Percentiles rank a stretch among this genome's conserved stretches.
These are phyloP conservation scores for Drosophila repletoides DNA, from an alignment of 1,140 invertebrate species.

Conservation along the genomic window DNA sequence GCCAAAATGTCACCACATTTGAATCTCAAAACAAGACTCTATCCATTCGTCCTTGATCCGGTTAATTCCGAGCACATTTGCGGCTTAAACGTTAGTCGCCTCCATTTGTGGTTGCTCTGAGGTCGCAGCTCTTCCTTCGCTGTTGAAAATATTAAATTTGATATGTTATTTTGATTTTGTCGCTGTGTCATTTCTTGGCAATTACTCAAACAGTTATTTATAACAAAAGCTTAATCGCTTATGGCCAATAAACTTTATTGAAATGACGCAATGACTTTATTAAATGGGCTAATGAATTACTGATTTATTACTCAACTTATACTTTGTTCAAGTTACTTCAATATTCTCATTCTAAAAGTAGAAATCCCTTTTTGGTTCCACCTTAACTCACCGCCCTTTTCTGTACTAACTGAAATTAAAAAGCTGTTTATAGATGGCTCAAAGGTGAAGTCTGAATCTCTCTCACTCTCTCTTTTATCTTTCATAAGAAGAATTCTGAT, in stretches of 20 bases:
- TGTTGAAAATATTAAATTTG: conserved; percentile 8
- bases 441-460: no score
- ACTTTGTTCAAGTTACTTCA: no score
- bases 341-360: no score
- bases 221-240: conserved; percentile 7
- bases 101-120: neutral
- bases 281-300: neutral
- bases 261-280: conserved; percentile 1
- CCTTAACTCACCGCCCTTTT: no score
- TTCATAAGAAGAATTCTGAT: no score
- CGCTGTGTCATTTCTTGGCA: conserved; percentile 12
- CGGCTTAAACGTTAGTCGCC: neutral
- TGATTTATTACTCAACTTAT: neutral
- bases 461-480: no score
- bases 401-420: no score
- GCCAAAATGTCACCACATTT: conserved; percentile 27
- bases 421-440: no score
- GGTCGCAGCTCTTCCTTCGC: neutral
- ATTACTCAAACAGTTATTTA: conserved; percentile 23
- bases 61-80: neutral
- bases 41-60: neutral
- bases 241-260: conserved; percentile 14
- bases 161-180: conserved; percentile 15
- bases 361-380: no score
- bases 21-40: neutral